These are phyloP conservation scores for Eleutherodactylus coqui DNA, from an alignment of 2,797 vertebrate genomes.

Conservation along the genomic window DNA sequence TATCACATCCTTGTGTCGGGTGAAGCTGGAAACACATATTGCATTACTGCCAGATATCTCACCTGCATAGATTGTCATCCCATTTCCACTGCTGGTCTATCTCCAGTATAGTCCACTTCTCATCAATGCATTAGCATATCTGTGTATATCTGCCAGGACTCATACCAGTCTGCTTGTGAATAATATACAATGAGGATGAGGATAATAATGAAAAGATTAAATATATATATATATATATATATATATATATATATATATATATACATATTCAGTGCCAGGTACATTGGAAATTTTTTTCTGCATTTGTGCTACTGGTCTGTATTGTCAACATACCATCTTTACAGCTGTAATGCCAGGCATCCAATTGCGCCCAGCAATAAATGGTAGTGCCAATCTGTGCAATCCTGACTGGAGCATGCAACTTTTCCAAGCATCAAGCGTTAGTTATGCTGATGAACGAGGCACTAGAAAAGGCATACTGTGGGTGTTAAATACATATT, in stretches of 20 bases:
- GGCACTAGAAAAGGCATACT: neutral
- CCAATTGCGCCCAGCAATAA: neutral
- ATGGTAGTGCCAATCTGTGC: neutral
- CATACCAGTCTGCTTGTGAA: neutral
- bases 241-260: neutral
- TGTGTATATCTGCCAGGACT: conserved; percentile 1
- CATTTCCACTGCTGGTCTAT: neutral
- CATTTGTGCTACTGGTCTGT: neutral
- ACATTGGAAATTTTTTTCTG: neutral
- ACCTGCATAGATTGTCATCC: conserved; percentile 20
- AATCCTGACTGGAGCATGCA: neutral
- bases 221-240: neutral
- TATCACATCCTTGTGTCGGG: neutral
- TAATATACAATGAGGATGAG: neutral
- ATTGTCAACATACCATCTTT: neutral
- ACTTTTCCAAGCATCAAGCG: neutral
- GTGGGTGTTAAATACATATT: neutral
- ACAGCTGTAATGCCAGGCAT: neutral
- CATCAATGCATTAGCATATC: neutral
- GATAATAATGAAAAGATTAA: neutral
- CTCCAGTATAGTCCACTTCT: neutral
- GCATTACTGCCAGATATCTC: neutral
- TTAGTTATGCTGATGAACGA: neutral
- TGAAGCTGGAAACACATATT: neutral
- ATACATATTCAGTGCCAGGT: neutral